phyloP scores from a whole-genome alignment of 2,113 vertebrate species.

The Herpetotheres cachinnans region DNA sequence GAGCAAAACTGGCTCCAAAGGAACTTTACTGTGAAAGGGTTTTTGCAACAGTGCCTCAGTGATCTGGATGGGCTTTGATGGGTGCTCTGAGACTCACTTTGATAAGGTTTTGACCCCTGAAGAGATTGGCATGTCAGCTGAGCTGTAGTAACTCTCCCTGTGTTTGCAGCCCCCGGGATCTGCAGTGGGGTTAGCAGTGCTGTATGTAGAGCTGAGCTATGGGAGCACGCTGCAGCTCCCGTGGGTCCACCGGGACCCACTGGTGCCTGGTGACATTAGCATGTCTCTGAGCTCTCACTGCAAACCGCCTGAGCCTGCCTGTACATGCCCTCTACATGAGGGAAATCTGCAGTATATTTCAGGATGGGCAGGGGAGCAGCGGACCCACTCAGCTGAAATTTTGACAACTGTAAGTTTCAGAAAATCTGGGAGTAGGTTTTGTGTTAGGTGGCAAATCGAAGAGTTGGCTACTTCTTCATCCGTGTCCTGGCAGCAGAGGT shows the following conservation, averaged over 20 bases:
- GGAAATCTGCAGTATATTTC: background rate
- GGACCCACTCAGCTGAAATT: background rate
- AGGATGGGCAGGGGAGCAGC: background rate
- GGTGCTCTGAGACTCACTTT: background rate
- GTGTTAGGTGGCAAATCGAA: background rate
- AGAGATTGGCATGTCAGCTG: background rate
- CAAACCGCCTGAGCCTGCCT: background rate
- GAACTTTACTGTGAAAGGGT: background rate
- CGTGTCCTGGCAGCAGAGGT: background rate
- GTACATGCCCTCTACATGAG: background rate
- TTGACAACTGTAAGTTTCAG: background rate
- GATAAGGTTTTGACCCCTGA: background rate
- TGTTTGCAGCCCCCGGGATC: background rate
- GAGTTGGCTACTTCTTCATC: background rate
- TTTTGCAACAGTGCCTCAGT: background rate
- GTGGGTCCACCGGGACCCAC: too few species aligned
- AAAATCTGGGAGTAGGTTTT: background rate
- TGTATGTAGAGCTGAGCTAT: background rate
- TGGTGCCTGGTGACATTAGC: rapidly evolving
- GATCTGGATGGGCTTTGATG: background rate
- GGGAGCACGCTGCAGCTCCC: background rate
- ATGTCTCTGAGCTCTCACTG: background rate
- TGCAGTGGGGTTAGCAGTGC: background rate
- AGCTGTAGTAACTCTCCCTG: background rate
- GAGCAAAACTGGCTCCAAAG: background rate